A percentile compares a stretch with the other conserved stretches of the same genome.
Conservation (phyloP, 2,113 vertebrate genomes). For the Brachionichthys hirsutus region DNA sequence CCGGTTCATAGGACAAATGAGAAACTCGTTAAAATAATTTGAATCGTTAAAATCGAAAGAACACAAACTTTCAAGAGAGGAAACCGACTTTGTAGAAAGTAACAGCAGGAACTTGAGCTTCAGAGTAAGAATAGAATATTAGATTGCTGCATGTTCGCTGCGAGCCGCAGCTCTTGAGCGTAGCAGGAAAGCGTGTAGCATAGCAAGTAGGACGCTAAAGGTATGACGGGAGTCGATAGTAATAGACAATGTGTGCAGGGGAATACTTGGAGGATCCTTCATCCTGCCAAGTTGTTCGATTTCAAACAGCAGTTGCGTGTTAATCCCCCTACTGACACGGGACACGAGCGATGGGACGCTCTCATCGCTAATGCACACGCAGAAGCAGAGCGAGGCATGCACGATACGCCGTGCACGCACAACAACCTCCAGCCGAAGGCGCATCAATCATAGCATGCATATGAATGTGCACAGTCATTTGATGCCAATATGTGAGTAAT, state of each 20-base stretch:
- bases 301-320: conserved; percentile 34
- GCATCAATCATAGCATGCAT: neutral
- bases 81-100: too few relatives aligned
- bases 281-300: conserved; percentile 35
- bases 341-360: conserved; percentile 15
- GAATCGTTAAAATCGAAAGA: neutral
- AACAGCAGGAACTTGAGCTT: too few relatives aligned
- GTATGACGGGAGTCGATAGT: neutral
- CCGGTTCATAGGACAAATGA: too few relatives aligned
- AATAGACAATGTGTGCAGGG: conserved; percentile 10
- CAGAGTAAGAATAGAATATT: too few relatives aligned
- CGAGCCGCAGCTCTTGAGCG: too few relatives aligned
- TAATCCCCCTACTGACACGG: conserved; percentile 25
- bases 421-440: conserved; percentile 2
- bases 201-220: conserved; percentile 1
- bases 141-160: too few relatives aligned
- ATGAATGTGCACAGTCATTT: conserved; percentile 26
- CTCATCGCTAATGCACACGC: conserved; percentile 8
- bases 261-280: neutral
- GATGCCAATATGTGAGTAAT: conserved; percentile 53
- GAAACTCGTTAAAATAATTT: too few relatives aligned
- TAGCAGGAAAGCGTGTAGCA: too few relatives aligned
- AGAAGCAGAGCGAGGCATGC: conserved; percentile 5
- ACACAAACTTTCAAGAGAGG: neutral
- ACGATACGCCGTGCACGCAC: conserved; percentile 1